Base-by-base conservation (phyloP, 2,113 vertebrate species). In the Plectropomus leopardus region DNA sequence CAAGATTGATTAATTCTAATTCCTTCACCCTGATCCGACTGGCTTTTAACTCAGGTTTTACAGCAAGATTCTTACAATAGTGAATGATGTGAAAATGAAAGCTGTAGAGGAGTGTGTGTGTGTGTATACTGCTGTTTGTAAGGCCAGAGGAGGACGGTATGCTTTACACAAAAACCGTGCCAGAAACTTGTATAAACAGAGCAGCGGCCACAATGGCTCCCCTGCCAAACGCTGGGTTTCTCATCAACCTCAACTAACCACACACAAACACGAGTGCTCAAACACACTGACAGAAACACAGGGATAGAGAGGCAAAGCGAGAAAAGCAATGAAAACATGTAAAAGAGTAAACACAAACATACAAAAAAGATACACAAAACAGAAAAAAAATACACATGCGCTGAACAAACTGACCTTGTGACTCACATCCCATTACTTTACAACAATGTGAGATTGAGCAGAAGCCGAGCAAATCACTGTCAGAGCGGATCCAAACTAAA, bases 401-500 rank as follows among this genome's bases (percentile, higher is more conserved):
- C 74, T 51, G 36, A 30, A 47, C 72, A 82, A 79, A 32, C 28
- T 83, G 86, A 93, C 86, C 88, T 89, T 84, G 85, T 59, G 78
- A 63, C 73, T 84, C 89, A 85, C 82, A 61, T 91, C 79, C 30
- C 61, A 82, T 92, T 87, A 74, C 54, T 53, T 69, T 70, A 51
- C 64, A 82, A 73, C 81, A 79, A 58, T 72, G 77, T 89, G 84
- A 89, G 76, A 72, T 58, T 73, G 30, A 78, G 85, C 89, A 91
- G 87, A 84, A 75, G 71, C 82, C 45, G 58, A 83, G 74, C 53
- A 80, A 89, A 89, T 91, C 83, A 75, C 80, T 63, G 88, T 84
- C 88, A 85, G 68, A 72, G 47, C 15, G 47, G 64, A 90, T 86
- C 86, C 89, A 91, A 89, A 84, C 76, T 78, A 92, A 93, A 92